Conservation (phyloP, 2,888 invertebrate species). For the Sesia bembeciformis region DNA sequence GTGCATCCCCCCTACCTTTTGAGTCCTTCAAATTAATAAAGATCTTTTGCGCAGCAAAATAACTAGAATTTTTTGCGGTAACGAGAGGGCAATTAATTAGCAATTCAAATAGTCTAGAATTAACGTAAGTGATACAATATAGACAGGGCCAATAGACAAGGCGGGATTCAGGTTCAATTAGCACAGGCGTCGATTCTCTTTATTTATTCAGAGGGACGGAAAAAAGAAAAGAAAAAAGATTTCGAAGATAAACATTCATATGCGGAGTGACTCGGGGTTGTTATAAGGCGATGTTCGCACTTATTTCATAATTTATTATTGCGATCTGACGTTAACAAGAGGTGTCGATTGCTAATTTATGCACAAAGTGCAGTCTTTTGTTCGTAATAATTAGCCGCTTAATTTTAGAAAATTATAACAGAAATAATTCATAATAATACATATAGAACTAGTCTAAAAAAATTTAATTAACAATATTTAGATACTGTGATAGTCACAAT, state of each 20-base stretch:
- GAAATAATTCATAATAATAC: too few relatives aligned
- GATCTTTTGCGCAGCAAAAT: background rate
- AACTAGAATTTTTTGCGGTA: background rate
- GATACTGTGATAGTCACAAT: too few relatives aligned
- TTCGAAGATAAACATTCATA: constrained; percentile 46
- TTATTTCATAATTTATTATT: too few relatives aligned
- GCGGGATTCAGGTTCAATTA: constrained; percentile 45
- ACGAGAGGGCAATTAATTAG: constrained; percentile 20
- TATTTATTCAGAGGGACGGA: constrained; percentile 50
- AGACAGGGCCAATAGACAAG: constrained; percentile 22
- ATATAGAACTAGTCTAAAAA: too few relatives aligned
- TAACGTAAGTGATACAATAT: constrained; percentile 30
- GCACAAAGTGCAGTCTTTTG: too few relatives aligned
- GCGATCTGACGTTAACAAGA: too few relatives aligned
- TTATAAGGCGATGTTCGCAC: too few relatives aligned
- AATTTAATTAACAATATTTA: too few relatives aligned
- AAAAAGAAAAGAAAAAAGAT: constrained; percentile 28
- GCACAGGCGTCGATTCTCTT: constrained; percentile 34
- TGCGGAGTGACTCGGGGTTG: constrained; percentile 12
- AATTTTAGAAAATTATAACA: too few relatives aligned
- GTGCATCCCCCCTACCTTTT: too few relatives aligned
- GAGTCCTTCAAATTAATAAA: background rate
- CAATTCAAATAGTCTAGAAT: constrained; percentile 25
- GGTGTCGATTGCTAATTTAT: too few relatives aligned
- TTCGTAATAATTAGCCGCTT: too few relatives aligned